Evolutionary conservation across 2,113 vertebrate species (phyloP), one percentile per base, ranked within the genome.

Genomic region (Pelvicachromis taeniatus): DNA sequence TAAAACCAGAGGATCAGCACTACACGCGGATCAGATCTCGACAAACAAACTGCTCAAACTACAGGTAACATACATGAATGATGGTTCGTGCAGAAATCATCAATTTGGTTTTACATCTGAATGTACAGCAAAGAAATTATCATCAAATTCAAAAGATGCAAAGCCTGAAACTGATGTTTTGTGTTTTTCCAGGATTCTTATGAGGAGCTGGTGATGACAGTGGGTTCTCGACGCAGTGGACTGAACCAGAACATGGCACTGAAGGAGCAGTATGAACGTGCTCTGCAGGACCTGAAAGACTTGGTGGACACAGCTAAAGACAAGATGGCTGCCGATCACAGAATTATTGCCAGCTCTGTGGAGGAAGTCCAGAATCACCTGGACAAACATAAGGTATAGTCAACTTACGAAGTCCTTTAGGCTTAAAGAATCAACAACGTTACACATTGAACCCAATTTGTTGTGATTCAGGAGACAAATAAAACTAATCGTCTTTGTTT

Each of bases 271-370:
- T 99, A 97, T 2, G 97, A 99, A 78, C 96, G 94, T 35, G 98
- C 98, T 38, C 92, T 98, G 59, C 97, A 98, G 85, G 98, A 99
- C 87, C 95, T 99, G 82, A 91, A 94, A 1, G 99, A 99, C 88
- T 94, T 99, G 68, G 95, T 98, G 26, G 98, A 99, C 94, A 99
- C 97, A 2, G 99, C 98, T 4, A 96, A 96, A 83, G 98, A 99
- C 87, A 99, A 99, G 95, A 98, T 98, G 97, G 94, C 97, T 29
- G 96, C 97, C 2, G 96, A 97, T 91, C 97, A 97, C 85, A 97
- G 97, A 92, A 96, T 97, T 65, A 95, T 97, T 1, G 97, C 97
- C 85, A 96, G 95, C 77, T 98, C 97, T 33, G 97, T 96, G 58
- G 96, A 97, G 10, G 98, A 99, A 82, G 95, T 99, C 70, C 96